phyloP scores from a whole-genome alignment of 2,797 vertebrate genomes.

The Petrocephalus sullivani region DNA sequence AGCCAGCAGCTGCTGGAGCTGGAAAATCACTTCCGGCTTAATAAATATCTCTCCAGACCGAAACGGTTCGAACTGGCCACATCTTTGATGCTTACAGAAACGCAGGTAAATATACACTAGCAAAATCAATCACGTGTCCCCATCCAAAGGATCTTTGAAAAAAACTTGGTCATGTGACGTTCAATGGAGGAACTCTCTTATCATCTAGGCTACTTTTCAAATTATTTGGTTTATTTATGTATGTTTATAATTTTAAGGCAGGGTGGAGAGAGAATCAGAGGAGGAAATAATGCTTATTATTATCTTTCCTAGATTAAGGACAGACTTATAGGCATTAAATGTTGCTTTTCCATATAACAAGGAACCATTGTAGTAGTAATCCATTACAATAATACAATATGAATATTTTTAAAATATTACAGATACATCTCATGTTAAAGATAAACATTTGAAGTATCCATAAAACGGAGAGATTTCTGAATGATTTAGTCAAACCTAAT shows the following conservation, averaged over 20 bases:
- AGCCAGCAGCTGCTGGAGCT: conserved; percentile 88
- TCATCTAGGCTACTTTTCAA: not conserved
- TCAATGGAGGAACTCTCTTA: not conserved
- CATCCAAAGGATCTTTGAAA: not conserved
- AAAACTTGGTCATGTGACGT: not conserved
- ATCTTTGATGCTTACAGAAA: conserved; percentile 87
- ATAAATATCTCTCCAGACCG: conserved; percentile 86
- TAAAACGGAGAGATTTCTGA: not conserved
- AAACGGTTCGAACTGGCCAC: conserved; percentile 91
- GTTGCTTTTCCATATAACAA: not conserved
- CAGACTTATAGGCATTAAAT: not conserved
- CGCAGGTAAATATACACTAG: conserved; percentile 63
- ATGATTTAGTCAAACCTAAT: not conserved
- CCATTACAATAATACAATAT: not conserved
- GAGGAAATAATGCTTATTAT: not conserved
- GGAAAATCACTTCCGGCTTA: conserved; percentile 90
- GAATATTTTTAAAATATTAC: not conserved
- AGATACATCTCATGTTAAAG: not conserved
- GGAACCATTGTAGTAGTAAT: not conserved
- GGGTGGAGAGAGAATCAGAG: not conserved
- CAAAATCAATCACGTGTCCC: not conserved
- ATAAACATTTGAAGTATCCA: not conserved
- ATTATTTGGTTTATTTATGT: not conserved
- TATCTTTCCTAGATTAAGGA: not conserved
- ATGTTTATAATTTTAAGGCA: not conserved